Base-by-base conservation (phyloP, 2,113 vertebrate species). In the Eulacestoma nigropectus region DNA sequence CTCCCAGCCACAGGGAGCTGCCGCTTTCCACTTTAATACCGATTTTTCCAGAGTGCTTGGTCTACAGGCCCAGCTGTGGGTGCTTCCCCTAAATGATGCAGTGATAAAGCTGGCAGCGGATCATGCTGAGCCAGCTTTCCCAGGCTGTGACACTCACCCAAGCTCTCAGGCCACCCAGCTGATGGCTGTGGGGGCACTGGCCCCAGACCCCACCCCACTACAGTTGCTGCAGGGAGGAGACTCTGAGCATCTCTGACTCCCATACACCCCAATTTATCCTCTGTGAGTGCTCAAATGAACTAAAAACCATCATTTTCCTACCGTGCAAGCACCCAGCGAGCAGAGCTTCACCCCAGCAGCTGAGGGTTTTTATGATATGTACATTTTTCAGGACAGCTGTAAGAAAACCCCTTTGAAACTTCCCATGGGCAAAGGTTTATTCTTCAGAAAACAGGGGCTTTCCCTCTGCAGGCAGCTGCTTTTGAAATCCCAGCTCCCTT, bases 301-400 rank as follows among this genome's bases (percentile, higher is more conserved):
- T 5, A 35, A 73, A 46, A 50, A 1, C 9, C 46, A 53, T 17
- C 4, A 1, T 12, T 60, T 64, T 29, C 19, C 56, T 47, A 4
- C n/a, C 10, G 64, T 47, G 46, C 12, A 47, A 64, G 44, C 1
- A 9, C 25, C 59, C 7, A 1, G 33, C 3, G 12, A 6, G 2
- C 47, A 67, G 32, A 59, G 13, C 29, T 68, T 72, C 1, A 0
- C 32, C 47, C 16, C 32, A 30, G 46, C 18, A 82, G 50, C 46
- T 49, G 50, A 6, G 8, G 3, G 3, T 7, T 74, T 57, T 56
- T 47, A 39, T 14, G 3, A 7, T 4, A 39, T 0, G 1, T 21
- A 9, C 6, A 37, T 70, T 84, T 76, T 73, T 42, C 15, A 65
- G 20, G 20, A 27, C 20, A 70, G 16, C 50, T 37, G 4, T 4